Evolutionary conservation across 2,888 invertebrate species (phyloP).

Genomic region (Eupeodes luniger): DNA sequence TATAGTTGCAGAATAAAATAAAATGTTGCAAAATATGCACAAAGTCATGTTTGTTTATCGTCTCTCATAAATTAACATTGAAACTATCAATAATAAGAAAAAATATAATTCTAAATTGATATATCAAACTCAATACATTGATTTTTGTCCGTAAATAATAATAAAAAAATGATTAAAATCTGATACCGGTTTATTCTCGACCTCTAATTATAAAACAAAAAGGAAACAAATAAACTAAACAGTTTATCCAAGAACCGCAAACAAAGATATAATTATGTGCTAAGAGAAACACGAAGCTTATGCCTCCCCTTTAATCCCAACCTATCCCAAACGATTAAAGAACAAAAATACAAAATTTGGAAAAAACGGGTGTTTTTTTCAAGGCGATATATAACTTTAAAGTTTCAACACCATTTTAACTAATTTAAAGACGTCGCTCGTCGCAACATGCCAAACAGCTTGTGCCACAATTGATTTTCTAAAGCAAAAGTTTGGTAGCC

Average conservation of each 20-base stretch:
- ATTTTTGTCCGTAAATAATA: constrained; percentile 42
- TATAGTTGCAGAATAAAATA: constrained; percentile 4
- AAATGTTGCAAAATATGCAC: constrained; percentile 51
- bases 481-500: too few species aligned
- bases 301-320: background rate
- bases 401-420: too few species aligned
- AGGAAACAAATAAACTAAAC: background rate
- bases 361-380: too few species aligned
- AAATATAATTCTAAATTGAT: background rate
- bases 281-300: constrained; percentile 56
- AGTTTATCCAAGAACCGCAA: constrained; percentile 24
- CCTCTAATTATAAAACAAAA: constrained; percentile 39
- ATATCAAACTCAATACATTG: constrained; percentile 3
- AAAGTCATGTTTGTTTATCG: background rate
- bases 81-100: constrained; percentile 3
- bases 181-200: constrained; percentile 24
- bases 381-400: too few species aligned
- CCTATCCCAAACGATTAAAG: background rate
- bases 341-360: too few species aligned
- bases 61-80: background rate
- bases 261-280: constrained; percentile 64
- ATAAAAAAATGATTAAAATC: constrained; percentile 43
- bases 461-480: too few species aligned
- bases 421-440: too few species aligned
- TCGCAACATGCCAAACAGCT: too few species aligned